Conservation (phyloP, 2,797 vertebrate genomes). For the Hippocampus kuda region DNA sequence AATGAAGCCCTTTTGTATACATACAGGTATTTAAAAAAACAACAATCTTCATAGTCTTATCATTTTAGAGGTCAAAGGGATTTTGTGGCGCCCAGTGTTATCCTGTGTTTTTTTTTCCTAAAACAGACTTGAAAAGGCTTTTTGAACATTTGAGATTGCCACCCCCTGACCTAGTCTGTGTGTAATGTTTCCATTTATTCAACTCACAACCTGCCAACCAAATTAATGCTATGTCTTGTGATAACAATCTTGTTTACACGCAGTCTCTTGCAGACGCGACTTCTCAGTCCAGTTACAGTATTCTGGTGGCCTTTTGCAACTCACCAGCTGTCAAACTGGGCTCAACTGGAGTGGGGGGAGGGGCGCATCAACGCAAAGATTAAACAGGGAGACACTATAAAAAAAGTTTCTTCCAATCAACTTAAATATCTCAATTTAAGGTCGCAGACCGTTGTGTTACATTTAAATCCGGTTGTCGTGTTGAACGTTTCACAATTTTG, state of each 20-base stretch:
- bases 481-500: background rate
- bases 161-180: too few relatives aligned
- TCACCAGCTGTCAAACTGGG: slow-evolving; percentile 43
- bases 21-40: too few relatives aligned
- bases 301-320: slow-evolving; percentile 4
- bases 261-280: background rate
- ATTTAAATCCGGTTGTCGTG: background rate
- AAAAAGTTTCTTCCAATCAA: background rate
- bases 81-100: too few relatives aligned
- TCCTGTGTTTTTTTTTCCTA: too few relatives aligned
- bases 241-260: background rate
- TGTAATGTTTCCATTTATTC: too few relatives aligned
- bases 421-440: background rate
- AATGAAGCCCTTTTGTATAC: too few relatives aligned
- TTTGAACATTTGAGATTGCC: too few relatives aligned
- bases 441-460: background rate
- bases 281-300: background rate
- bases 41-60: too few relatives aligned
- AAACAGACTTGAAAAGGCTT: too few relatives aligned
- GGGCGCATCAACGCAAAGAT: background rate
- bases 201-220: background rate
- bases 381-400: background rate
- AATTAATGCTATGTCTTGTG: background rate
- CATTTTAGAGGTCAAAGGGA: too few relatives aligned
- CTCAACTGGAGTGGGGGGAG: slow-evolving; percentile 19